A percentile compares a stretch with the other conserved stretches of the same genome.
Evolutionary conservation across 1,140 invertebrate species (phyloP).

Genomic region (Drosophila kohkoa): DNA sequence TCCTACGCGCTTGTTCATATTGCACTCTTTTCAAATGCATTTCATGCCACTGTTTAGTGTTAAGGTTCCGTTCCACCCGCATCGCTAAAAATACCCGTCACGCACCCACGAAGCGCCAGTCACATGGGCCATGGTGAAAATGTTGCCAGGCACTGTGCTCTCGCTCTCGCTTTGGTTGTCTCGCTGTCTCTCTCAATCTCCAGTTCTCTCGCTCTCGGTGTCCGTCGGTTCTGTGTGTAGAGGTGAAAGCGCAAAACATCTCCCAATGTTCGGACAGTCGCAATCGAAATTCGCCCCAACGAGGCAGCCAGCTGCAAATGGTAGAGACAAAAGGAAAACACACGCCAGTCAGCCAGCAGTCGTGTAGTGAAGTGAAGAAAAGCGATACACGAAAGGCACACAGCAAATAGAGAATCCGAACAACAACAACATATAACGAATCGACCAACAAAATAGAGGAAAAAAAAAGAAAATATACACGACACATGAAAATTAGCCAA

Average conservation of each 20-base stretch:
- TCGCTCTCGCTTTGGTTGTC: conserved; percentile 16
- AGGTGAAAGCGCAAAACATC: conserved; percentile 56
- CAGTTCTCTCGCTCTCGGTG: neutral
- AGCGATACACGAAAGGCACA: conserved; percentile 49
- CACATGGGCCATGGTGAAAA: conserved; percentile 75
- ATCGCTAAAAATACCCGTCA: conserved; percentile 70
- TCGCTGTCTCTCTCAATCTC: conserved; percentile 10
- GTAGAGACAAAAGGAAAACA: conserved; percentile 40
- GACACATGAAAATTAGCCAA: conserved; percentile 45
- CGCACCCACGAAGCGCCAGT: conserved; percentile 64
- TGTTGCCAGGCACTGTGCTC: conserved; percentile 44
- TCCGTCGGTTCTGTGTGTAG: conserved; percentile 28
- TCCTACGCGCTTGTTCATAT: too few species aligned
- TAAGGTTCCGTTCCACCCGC: conserved; percentile 64
- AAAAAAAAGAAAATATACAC: conserved; percentile 34
- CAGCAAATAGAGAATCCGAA: conserved; percentile 23
- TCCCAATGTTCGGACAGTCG: conserved; percentile 59
- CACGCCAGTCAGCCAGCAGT: conserved; percentile 40
- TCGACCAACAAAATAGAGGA: conserved; percentile 11
- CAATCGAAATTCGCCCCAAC: conserved; percentile 73
- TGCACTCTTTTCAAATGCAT: neutral
- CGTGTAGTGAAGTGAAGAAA: conserved; percentile 68
- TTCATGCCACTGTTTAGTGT: conserved; percentile 40
- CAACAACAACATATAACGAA: conserved; percentile 13
- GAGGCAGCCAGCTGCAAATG: conserved; percentile 64